Percentiles rank a stretch among this genome's conserved stretches.
phyloP scores from a whole-genome alignment of 2,888 invertebrate species.

The Spisula solida region DNA sequence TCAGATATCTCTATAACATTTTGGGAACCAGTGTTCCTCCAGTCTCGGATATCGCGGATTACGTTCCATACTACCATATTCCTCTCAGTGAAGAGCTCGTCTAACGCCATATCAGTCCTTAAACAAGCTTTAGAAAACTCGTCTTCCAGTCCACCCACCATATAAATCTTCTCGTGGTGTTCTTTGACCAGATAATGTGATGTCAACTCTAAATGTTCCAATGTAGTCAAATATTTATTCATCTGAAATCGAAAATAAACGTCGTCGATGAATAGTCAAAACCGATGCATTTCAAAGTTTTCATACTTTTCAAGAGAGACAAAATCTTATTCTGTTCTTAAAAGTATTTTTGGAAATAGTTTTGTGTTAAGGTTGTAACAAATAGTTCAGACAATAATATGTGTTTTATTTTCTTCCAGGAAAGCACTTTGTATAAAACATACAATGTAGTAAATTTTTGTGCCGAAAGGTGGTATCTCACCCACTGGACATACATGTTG shows the following conservation, averaged over 20 bases:
- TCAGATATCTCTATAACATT: slow-evolving; percentile 21
- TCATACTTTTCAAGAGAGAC: no score
- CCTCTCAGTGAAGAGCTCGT: slow-evolving; percentile 37
- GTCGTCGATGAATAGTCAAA: no score
- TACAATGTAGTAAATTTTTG: no score
- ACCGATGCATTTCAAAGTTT: no score
- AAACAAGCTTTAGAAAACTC: slow-evolving; percentile 14
- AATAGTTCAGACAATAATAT: no score
- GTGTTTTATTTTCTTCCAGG: no score
- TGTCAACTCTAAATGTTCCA: background rate
- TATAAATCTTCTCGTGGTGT: background rate
- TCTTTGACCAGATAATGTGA: slow-evolving; percentile 18
- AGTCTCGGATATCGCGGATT: slow-evolving; percentile 46
- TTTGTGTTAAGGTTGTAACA: no score
- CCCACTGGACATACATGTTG: no score
- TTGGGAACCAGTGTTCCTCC: slow-evolving; percentile 8
- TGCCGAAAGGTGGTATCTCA: no score
- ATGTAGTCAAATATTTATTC: background rate
- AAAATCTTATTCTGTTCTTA: no score
- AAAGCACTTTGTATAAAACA: no score
- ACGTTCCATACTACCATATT: slow-evolving; percentile 51
- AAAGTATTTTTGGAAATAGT: no score
- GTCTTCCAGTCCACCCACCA: background rate
- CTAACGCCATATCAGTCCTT: slow-evolving; percentile 31
- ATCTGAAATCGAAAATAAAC: background rate